These are phyloP conservation scores for Drosophila nebulosa DNA, from an alignment of 1,140 invertebrate species.

Conservation along the genomic window DNA sequence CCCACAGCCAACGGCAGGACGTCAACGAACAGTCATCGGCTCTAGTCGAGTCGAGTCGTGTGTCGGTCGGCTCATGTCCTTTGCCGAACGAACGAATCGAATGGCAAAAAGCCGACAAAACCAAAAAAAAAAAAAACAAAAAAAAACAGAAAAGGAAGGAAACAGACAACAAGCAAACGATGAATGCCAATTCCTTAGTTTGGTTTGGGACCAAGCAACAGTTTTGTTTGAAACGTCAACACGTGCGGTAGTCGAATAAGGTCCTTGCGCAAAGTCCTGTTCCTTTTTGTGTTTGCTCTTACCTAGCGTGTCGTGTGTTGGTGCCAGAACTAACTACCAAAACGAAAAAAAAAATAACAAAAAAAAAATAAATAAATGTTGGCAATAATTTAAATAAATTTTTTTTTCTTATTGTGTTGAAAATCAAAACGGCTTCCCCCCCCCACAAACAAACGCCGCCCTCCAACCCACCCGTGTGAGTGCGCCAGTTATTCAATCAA, in stretches of 20 bases:
- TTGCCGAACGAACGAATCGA: not conserved
- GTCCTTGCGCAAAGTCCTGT: constrained; percentile 24
- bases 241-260: constrained; percentile 55
- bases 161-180: not conserved
- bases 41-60: constrained; percentile 27
- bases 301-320: constrained; percentile 29
- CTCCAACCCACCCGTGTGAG: no score
- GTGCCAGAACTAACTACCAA: not conserved
- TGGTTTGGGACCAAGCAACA: constrained; percentile 47
- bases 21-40: not conserved
- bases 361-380: not conserved
- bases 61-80: not conserved
- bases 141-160: not conserved
- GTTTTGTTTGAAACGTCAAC: constrained; percentile 75
- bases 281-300: not conserved
- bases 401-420: constrained; percentile 1
- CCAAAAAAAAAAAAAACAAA: not conserved
- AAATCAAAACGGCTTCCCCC: constrained; percentile 5
- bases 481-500: no score
- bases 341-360: not conserved
- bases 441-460: not conserved
- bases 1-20: constrained; percentile 65
- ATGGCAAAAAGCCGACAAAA: not conserved
- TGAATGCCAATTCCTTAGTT: constrained; percentile 18
- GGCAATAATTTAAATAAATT: not conserved